Evolutionary conservation across 2,888 invertebrate genomes (phyloP).

Genomic region (Agrotis ipsilon): DNA sequence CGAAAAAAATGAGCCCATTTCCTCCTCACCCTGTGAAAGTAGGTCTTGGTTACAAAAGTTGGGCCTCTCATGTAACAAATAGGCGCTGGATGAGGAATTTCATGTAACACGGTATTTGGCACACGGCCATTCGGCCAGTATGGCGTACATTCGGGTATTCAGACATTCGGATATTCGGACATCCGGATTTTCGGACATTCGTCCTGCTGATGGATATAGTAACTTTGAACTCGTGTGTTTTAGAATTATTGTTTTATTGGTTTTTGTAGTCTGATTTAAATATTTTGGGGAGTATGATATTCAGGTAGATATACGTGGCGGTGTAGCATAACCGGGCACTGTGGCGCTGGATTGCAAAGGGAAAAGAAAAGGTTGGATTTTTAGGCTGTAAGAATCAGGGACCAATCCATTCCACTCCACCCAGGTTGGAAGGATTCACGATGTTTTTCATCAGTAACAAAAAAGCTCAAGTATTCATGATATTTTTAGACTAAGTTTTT

Average conservation of each 20-base stretch:
- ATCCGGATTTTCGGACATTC: constrained; percentile 4
- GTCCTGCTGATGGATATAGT: constrained; percentile 25
- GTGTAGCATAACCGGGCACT: too few relatives aligned
- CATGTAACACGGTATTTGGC: constrained; percentile 48
- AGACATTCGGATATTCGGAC: not conserved
- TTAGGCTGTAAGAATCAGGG: too few relatives aligned
- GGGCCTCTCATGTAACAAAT: constrained; percentile 43
- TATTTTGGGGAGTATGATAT: not conserved
- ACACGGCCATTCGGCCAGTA: constrained; percentile 48
- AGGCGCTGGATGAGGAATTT: constrained; percentile 50
- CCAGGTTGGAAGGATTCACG: too few relatives aligned
- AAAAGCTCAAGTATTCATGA: too few relatives aligned
- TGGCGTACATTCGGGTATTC: not conserved
- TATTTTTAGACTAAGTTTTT: too few relatives aligned
- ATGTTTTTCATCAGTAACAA: too few relatives aligned
- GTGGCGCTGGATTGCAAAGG: too few relatives aligned
- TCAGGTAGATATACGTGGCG: not conserved
- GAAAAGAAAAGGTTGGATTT: too few relatives aligned
- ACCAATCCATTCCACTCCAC: too few relatives aligned
- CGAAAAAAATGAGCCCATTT: constrained; percentile 1
- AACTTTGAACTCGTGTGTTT: constrained; percentile 8
- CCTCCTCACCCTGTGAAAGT: constrained; percentile 44
- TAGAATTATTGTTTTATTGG: not conserved
- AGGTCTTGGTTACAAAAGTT: constrained; percentile 60
- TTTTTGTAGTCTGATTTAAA: constrained; percentile 3